Evolutionary conservation across 1,140 invertebrate genomes (phyloP).

Genomic region (Anoplophora glabripennis): DNA sequence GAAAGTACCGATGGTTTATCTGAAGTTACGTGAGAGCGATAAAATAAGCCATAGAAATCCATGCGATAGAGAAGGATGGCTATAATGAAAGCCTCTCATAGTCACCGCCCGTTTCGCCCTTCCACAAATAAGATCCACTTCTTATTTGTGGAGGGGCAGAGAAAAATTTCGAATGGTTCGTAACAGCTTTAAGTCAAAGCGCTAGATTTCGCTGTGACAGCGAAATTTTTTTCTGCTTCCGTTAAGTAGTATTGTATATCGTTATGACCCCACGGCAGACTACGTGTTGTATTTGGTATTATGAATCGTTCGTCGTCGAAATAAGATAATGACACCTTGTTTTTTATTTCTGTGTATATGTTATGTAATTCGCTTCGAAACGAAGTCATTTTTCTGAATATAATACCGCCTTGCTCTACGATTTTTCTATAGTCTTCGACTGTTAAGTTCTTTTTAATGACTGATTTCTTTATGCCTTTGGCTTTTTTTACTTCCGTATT

Average conservation of each 20-base stretch:
- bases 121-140: too few relatives aligned
- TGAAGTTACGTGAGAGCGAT: too few relatives aligned
- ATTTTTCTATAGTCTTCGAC: conserved; percentile 3
- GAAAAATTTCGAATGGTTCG: too few relatives aligned
- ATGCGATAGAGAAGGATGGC: too few relatives aligned
- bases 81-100: too few relatives aligned
- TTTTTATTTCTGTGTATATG: conserved; percentile 11
- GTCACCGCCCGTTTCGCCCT: too few relatives aligned
- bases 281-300: conserved; percentile 1
- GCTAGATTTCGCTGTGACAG: too few relatives aligned
- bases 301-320: conserved; percentile 7
- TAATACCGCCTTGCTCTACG: neutral
- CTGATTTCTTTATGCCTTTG: conserved; percentile 34
- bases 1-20: too few relatives aligned
- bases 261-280: conserved; percentile 7
- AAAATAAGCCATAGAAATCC: too few relatives aligned
- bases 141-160: too few relatives aligned
- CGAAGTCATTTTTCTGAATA: conserved; percentile 2
- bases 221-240: too few relatives aligned
- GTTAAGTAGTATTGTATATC: conserved; percentile 4
- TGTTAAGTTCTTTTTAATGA: conserved; percentile 19
- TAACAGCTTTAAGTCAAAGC: too few relatives aligned
- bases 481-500: conserved; percentile 26
- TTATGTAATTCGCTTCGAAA: conserved; percentile 6
- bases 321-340: conserved; percentile 8